Conservation (phyloP, 2,113 vertebrate genomes). For the Dasyprocta punctata region DNA sequence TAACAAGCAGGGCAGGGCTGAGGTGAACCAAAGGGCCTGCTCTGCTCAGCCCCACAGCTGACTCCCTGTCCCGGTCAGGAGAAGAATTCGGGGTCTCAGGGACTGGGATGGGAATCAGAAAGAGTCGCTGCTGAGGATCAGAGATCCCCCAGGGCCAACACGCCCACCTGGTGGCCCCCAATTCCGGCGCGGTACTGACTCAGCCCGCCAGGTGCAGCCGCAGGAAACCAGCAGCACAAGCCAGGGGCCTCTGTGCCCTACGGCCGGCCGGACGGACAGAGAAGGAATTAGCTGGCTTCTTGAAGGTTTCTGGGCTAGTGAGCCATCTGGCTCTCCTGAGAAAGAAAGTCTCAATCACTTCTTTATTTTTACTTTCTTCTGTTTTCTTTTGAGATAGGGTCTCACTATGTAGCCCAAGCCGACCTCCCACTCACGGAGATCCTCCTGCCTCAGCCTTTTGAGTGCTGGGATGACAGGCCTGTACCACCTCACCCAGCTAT, state of each 20-base stretch:
- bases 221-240: neutral
- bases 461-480: neutral
- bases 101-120: neutral
- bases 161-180: neutral
- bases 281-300: neutral
- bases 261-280: neutral
- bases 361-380: neutral
- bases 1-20: conserved; percentile 22
- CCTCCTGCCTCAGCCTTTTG: neutral
- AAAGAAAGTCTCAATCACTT: neutral
- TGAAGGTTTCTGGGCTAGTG: neutral
- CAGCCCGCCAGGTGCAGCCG: neutral
- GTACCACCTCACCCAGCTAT: neutral
- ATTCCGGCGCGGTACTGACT: neutral
- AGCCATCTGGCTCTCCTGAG: neutral
- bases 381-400: neutral
- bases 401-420: neutral
- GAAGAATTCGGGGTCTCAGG: neutral
- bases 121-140: neutral
- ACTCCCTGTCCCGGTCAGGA: neutral
- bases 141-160: neutral
- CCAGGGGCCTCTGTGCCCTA: too few relatives aligned
- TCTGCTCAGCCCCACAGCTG: neutral
- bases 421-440: neutral
- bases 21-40: neutral